A percentile compares a stretch with the other conserved stretches of the same genome.
These are phyloP conservation scores for Ctenosaura bakeri DNA, from an alignment of 2,797 vertebrate genomes.

Conservation along the genomic window DNA sequence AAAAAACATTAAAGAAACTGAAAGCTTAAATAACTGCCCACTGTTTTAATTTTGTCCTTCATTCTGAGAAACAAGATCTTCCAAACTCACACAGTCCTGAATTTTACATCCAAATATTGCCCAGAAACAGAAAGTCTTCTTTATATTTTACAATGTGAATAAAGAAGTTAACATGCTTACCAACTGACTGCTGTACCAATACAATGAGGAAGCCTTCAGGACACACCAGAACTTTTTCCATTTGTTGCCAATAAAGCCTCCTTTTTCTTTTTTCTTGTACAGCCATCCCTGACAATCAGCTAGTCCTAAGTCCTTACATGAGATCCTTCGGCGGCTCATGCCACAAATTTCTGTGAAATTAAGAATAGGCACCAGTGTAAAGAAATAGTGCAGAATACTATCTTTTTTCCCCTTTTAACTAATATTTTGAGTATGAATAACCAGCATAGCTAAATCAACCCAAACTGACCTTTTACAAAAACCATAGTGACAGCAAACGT, in stretches of 20 bases:
- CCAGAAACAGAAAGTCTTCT: not conserved
- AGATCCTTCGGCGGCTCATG: constrained; percentile 96
- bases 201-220: constrained; percentile 92
- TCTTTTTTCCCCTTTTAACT: constrained; percentile 41
- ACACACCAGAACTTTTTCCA: constrained; percentile 99
- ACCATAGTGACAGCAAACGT: constrained; percentile 45
- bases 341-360: constrained; percentile 84
- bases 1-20: not conserved
- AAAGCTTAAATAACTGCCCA: not conserved
- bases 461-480: constrained; percentile 9
- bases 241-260: constrained; percentile 94
- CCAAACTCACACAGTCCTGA: not conserved
- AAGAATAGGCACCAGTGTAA: constrained; percentile 53
- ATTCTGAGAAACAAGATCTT: not conserved
- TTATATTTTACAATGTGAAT: not conserved
- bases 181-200: constrained; percentile 94
- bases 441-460: constrained; percentile 55
- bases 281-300: constrained; percentile 97
- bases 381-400: constrained; percentile 22
- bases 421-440: not conserved
- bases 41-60: not conserved
- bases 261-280: constrained; percentile 95
- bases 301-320: constrained; percentile 93
- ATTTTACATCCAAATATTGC: not conserved
- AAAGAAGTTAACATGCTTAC: constrained; percentile 81